A percentile compares a stretch with the other conserved stretches of the same genome.
Evolutionary conservation across 1,140 invertebrate species (phyloP).

Genomic region (Diachasmimorpha longicaudata): DNA sequence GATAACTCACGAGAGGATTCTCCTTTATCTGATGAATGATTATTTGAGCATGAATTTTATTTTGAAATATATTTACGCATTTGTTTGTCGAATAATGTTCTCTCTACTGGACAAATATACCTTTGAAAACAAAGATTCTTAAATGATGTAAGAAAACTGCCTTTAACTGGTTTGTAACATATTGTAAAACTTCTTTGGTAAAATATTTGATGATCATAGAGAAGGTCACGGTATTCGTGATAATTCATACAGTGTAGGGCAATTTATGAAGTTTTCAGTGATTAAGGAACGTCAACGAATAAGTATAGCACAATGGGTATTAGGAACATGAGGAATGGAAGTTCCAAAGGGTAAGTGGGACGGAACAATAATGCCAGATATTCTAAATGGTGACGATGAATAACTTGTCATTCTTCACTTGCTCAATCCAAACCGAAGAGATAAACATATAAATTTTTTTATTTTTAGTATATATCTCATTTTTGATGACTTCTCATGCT

Average conservation of each 20-base stretch:
- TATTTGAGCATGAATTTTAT: slow-evolving; percentile 45
- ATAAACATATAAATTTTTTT: no score
- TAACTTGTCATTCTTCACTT: slow-evolving; percentile 27
- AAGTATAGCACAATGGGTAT: neutral
- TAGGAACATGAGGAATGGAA: slow-evolving; percentile 24
- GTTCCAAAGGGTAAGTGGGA: neutral
- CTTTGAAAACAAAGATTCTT: no score
- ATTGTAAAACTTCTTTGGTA: no score
- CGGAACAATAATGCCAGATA: neutral
- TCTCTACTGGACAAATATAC: no score
- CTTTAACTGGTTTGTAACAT: no score
- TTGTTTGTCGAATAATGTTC: no score
- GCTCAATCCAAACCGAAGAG: slow-evolving; percentile 1
- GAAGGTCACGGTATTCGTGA: neutral
- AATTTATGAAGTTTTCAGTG: neutral
- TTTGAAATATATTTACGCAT: slow-evolving; percentile 16
- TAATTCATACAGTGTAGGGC: neutral
- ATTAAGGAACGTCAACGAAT: neutral
- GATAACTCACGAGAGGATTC: slow-evolving; percentile 32
- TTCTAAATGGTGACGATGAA: slow-evolving; percentile 26
- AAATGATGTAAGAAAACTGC: no score
- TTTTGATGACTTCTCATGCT: neutral
- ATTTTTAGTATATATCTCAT: no score
- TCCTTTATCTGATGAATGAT: slow-evolving; percentile 40
- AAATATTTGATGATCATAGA: slow-evolving; percentile 23